Conservation (phyloP, 92 coral and sea anemone species). For the Zoanthus gigantus region DNA sequence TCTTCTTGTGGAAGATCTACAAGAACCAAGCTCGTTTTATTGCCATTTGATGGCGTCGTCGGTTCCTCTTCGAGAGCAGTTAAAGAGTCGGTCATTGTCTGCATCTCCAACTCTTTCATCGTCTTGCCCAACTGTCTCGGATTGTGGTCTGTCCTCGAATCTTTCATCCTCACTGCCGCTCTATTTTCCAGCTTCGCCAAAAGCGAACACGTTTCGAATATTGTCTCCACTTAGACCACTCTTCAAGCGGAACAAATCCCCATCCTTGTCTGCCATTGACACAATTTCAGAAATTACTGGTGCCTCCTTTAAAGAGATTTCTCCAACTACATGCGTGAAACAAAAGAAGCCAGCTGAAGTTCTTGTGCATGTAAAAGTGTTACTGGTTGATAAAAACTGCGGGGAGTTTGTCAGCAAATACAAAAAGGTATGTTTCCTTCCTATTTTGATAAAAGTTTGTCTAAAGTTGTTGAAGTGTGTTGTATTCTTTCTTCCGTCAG, state of each 20-base stretch:
- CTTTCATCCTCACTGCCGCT: conserved; percentile 91
- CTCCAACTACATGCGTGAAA: conserved; percentile 34
- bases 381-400: conserved; percentile 80
- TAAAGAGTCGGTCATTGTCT: conserved; percentile 68
- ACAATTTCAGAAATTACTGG: conserved; percentile 55
- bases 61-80: conserved; percentile 55
- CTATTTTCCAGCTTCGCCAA: conserved; percentile 74
- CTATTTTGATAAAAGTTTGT: neutral
- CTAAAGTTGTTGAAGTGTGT: no score
- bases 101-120: conserved; percentile 75
- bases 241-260: conserved; percentile 71
- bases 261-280: conserved; percentile 69
- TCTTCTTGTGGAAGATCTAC: conserved; percentile 89
- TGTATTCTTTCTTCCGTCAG: no score
- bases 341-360: conserved; percentile 64
- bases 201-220: conserved; percentile 64
- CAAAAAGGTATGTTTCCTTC: conserved; percentile 69
- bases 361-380: conserved; percentile 72
- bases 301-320: conserved; percentile 27
- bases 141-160: conserved; percentile 70
- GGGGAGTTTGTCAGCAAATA: conserved; percentile 78
- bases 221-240: conserved; percentile 94
- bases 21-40: conserved; percentile 84
- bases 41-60: conserved; percentile 93
- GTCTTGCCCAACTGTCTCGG: conserved; percentile 95